These are phyloP conservation scores for Catocala sponsa DNA, from an alignment of 2,888 invertebrate genomes.

Conservation along the genomic window DNA sequence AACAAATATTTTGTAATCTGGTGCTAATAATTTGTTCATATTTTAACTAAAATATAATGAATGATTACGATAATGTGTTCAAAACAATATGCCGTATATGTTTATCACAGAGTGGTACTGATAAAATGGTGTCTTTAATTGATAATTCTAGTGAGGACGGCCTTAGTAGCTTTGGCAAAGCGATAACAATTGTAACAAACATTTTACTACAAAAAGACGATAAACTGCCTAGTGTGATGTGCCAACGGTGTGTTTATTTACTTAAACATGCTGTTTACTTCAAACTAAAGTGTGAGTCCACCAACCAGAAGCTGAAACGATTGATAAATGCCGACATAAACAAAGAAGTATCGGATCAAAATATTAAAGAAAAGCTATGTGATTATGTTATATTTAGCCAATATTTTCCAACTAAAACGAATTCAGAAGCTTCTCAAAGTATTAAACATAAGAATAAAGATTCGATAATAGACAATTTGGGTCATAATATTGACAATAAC, in stretches of 20 bases:
- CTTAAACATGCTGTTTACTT: slow-evolving; percentile 74
- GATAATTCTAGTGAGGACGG: slow-evolving; percentile 62
- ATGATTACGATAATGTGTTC: slow-evolving; percentile 61
- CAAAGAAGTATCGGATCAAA: slow-evolving; percentile 22
- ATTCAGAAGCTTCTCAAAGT: slow-evolving; percentile 1
- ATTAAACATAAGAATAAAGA: slow-evolving; percentile 3
- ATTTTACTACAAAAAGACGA: slow-evolving; percentile 64
- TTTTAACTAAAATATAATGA: slow-evolving; percentile 53
- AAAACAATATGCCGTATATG: slow-evolving; percentile 75
- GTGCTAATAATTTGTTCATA: neutral
- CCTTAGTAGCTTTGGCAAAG: slow-evolving; percentile 69
- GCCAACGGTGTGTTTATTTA: slow-evolving; percentile 67
- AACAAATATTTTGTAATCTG: neutral
- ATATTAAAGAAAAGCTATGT: slow-evolving; percentile 59
- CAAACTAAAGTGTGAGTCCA: slow-evolving; percentile 72
- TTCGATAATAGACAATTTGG: neutral
- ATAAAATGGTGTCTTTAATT: slow-evolving; percentile 68
- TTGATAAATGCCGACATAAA: slow-evolving; percentile 8
- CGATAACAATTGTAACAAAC: slow-evolving; percentile 64
- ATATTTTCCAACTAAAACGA: slow-evolving; percentile 52
- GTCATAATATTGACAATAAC: neutral
- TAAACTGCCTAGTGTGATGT: slow-evolving; percentile 69
- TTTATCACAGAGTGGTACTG: slow-evolving; percentile 57
- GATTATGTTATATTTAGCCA: slow-evolving; percentile 62
- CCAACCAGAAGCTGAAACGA: slow-evolving; percentile 58